Evolutionary conservation across 1,140 invertebrate species (phyloP).

Genomic region (Steinernema feltiae): DNA sequence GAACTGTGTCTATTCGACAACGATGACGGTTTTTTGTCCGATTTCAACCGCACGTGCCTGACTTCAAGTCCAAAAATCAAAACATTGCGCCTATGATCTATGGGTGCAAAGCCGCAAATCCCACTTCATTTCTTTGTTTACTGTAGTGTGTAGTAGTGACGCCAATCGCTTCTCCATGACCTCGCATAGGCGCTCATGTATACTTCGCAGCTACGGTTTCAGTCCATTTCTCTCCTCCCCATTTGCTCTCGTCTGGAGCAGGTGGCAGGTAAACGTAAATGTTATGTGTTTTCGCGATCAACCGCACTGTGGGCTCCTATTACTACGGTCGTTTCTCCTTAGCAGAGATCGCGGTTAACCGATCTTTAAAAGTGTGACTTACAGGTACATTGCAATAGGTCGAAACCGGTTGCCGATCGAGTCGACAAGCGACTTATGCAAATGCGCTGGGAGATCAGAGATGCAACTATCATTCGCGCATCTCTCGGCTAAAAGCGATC

Average conservation of each 20-base stretch:
- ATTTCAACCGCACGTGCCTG: neutral
- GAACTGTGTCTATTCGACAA: no score
- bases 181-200: neutral
- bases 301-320: no score
- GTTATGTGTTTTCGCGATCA: no score
- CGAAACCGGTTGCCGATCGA: neutral
- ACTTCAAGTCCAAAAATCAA: slow-evolving; percentile 1
- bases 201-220: neutral
- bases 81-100: no score
- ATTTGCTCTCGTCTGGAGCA: neutral
- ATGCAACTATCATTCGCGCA: slow-evolving; percentile 8
- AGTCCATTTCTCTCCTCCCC: neutral
- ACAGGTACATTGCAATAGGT: neutral
- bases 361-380: neutral
- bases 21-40: no score
- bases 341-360: neutral
- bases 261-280: neutral
- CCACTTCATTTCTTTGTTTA: no score
- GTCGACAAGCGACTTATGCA: neutral
- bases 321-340: no score
- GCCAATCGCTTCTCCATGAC: neutral
- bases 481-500: neutral
- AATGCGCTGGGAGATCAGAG: neutral
- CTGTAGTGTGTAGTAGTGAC: neutral
- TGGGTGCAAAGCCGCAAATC: no score